Evolutionary conservation across 2,113 vertebrate genomes (phyloP).

Genomic region (Phaethornis superciliosus): DNA sequence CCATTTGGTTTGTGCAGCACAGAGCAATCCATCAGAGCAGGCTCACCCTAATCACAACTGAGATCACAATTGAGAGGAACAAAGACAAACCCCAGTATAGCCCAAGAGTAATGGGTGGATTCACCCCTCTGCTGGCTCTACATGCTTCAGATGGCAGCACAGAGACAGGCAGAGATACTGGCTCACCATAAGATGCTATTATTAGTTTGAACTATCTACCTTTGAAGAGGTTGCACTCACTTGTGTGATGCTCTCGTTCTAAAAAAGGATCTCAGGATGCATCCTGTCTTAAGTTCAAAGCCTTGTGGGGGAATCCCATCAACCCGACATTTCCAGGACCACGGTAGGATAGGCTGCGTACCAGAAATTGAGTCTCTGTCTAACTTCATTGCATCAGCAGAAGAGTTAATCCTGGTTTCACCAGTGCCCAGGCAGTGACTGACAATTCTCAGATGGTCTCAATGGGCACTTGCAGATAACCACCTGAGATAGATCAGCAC

Average conservation of each 20-base stretch:
- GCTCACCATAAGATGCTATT: not conserved
- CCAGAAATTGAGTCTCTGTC: not conserved
- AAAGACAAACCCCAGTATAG: not conserved
- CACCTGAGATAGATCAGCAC: constrained; percentile 63
- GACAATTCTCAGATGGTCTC: constrained; percentile 26
- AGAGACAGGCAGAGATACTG: not conserved
- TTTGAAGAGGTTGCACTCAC: not conserved
- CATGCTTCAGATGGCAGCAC: not conserved
- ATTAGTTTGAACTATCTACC: not conserved
- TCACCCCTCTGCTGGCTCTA: not conserved
- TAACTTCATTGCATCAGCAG: not conserved
- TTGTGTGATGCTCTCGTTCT: not conserved
- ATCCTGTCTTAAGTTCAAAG: not conserved
- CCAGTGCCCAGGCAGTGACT: not conserved
- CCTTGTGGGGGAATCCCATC: not conserved
- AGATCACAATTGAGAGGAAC: not conserved
- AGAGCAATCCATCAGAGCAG: not conserved
- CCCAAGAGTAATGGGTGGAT: not conserved
- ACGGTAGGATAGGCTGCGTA: not conserved
- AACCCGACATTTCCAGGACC: not conserved
- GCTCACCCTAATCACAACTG: not conserved
- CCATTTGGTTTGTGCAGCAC: not conserved
- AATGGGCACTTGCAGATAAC: constrained; percentile 47
- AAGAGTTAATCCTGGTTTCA: not conserved
- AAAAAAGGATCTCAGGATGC: not conserved